Evolutionary conservation across 2,888 invertebrate species (phyloP), one percentile per base, ranked within the genome.

Genomic region (Lysandra coridon): DNA sequence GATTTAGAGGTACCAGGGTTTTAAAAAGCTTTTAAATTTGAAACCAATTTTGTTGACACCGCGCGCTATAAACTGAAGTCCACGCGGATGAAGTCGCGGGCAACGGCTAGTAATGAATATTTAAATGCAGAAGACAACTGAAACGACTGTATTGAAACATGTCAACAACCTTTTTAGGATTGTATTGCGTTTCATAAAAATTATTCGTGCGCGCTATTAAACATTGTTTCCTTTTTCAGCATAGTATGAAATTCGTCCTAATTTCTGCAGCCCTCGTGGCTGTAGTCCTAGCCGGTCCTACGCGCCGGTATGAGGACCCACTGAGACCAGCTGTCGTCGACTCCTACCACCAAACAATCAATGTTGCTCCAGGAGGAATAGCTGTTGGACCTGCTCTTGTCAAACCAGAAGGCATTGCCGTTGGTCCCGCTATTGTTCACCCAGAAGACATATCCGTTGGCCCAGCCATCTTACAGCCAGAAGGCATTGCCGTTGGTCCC

Each of bases 261-360:
- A 79, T 80, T 30, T 73, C 79, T 76, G 79, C 80, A 69, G 80
- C 81, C 78, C 49, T 82, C 12, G 79, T 80, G 73, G 82, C 81
- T 53, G 78, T 81, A 33, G 79, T 81, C 62, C 30, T 79, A 4
- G 81, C 82, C 62, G 78, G 73, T 6, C 78, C 77, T 49, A 49
- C 77, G 12, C 75, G 49, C 57, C 78, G 79, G 40, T 64, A 79
- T 5, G 62, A 23, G 62, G 80, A 78, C 14, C 33, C 75, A 49
- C 2, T 37, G 12, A 73, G 33, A 53, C 78, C 78, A 17, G 73
- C 49, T 17, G 17, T 78, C 23, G 53, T 73, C 33, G 78, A 73
- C 73, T 57, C 23, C n/a, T 73, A 73, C 37, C 73, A 73, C 44
- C 78, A 60, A 37, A 53, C 33, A 37, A 49, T 78, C 53, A 53